A percentile compares a stretch with the other conserved stretches of the same genome.
These are phyloP conservation scores for Idaea aversata DNA, from an alignment of 2,888 invertebrate species.

Conservation along the genomic window DNA sequence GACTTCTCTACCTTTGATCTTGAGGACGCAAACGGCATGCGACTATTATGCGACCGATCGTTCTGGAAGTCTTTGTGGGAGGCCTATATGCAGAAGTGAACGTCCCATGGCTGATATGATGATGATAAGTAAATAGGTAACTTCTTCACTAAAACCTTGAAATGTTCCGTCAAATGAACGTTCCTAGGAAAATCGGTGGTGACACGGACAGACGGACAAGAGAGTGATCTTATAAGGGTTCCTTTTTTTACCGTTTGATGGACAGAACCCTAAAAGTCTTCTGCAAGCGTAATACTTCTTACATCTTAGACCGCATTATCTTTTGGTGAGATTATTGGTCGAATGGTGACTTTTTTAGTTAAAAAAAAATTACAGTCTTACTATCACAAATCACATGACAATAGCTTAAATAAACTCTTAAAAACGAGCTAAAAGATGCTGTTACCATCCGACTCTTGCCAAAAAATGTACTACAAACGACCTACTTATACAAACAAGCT, in stretches of 20 bases:
- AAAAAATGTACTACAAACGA: slow-evolving; percentile 8
- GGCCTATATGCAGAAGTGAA: no score
- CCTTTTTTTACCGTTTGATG: neutral
- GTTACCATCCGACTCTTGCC: slow-evolving; percentile 6
- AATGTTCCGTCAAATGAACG: neutral
- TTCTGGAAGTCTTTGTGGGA: no score
- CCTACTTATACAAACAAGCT: slow-evolving; percentile 6
- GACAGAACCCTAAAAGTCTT: neutral
- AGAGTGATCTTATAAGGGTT: no score
- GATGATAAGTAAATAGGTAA: no score
- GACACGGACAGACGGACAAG: no score
- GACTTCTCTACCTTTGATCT: no score
- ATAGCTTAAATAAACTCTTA: neutral
- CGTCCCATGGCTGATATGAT: no score
- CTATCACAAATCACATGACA: neutral
- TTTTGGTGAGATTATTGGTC: no score
- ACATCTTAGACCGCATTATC: neutral
- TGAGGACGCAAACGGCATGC: neutral
- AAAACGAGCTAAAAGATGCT: neutral
- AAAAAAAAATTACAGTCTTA: neutral
- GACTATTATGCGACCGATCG: neutral
- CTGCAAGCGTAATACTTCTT: neutral
- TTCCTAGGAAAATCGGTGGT: neutral
- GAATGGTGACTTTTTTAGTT: neutral
- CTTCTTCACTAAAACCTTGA: neutral